phyloP scores from a whole-genome alignment of 2,797 vertebrate species.

The Poecilia velifera region DNA sequence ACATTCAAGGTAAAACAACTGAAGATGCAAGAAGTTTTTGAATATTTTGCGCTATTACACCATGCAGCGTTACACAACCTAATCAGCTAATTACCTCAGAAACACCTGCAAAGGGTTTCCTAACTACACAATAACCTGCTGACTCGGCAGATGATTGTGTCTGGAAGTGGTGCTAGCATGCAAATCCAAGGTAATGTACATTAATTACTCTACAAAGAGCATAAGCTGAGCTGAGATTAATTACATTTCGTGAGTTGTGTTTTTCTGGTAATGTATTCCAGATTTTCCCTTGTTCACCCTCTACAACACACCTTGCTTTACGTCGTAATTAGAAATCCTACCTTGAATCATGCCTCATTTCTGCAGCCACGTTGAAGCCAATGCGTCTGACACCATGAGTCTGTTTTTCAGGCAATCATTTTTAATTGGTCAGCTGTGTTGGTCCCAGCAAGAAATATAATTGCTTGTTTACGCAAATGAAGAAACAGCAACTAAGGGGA shows the following conservation, averaged over 20 bases:
- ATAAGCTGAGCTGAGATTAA: background rate
- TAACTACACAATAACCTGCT: no score
- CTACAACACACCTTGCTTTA: background rate
- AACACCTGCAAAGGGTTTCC: no score
- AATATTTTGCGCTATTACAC: no score
- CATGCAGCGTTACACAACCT: no score
- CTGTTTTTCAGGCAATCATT: background rate
- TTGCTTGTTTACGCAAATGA: background rate
- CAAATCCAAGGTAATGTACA: background rate
- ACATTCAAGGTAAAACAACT: no score
- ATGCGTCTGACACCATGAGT: background rate
- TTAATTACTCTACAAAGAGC: background rate
- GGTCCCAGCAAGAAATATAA: background rate
- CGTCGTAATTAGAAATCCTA: background rate
- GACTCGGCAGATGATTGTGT: no score
- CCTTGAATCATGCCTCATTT: background rate
- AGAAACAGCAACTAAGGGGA: background rate
- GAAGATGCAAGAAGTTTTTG: no score
- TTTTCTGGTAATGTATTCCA: background rate
- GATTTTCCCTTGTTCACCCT: background rate
- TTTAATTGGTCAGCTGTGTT: background rate
- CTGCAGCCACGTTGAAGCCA: background rate
- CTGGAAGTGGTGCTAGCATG: background rate
- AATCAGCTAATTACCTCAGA: no score
- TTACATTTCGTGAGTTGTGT: background rate